Evolutionary conservation across 2,888 invertebrate species (phyloP), one percentile per base, ranked within the genome.

Genomic region (Perdita meconis): DNA sequence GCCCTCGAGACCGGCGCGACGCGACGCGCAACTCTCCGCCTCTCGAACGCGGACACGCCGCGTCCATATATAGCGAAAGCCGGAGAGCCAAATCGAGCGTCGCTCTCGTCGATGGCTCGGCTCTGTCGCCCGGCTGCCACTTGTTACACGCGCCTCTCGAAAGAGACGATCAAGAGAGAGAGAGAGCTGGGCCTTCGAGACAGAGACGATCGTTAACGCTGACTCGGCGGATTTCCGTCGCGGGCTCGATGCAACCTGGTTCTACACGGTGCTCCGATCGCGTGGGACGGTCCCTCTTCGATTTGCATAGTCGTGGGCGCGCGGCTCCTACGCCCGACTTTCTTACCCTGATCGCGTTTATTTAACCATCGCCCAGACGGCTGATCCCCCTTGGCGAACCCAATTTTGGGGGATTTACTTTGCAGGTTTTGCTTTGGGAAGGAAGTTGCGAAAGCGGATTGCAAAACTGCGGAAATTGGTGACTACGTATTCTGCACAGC

Each of bases 11-110:
- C 40, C 13, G 42, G 3, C 6, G 12, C 10, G 19, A 5, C n/a
- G n/a, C n/a, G n/a, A n/a, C n/a, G n/a, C n/a, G n/a, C n/a, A n/a
- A n/a, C n/a, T n/a, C n/a, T n/a, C n/a, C n/a, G 19, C 34, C 42
- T 10, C 6, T 40, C 22, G 26, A 24, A 16, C 44, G 24, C 59
- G 38, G 13, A 34, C 65, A 67, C 64, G 70, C 55, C 24, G 42
- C 55, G 47, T 55, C 84, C 84, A 77, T 81, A 82, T 84, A 78
- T 81, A 82, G 82, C 70, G 69, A 81, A 86, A 76, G 60, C 60
- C n/a, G 6, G 30, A 24, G 75, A 74, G 66, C 56, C 64, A 72
- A 71, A 69, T 55, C 70, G 56, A 55, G 56, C 68, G 16, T 38
- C 19, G 51, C 53, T 57, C 69, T 56, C 69, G 53, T 34, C 38